Base-by-base conservation (phyloP, 1,140 invertebrate species). In the Planococcus citri region DNA sequence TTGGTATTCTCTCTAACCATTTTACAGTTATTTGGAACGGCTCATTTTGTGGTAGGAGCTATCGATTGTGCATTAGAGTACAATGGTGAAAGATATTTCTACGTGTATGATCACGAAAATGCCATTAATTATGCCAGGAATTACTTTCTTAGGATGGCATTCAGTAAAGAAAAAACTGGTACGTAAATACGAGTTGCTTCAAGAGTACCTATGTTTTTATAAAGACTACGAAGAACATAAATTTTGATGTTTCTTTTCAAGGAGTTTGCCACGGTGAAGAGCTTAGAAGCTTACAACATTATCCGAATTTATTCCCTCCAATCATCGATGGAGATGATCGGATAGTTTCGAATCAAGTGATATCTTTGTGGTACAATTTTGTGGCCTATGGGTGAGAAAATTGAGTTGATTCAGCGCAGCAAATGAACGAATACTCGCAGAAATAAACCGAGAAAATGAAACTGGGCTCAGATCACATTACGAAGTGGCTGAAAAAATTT, bases 281-380 rank as follows among this genome's bases (percentile, higher is more conserved):
- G 24, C 25, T 64, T 25, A 10, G 60, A 9, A 64, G 60, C 17
- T 64, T 64, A 64, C 60, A 64, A 64, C 60, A 64, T 17, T 64
- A 64, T 27, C 22, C 21, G 1, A 64, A 9, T 24, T 25, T 64
- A 25, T 64, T 64, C 9, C 60, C 60, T 24, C 60, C 60, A 64
- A 27, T 64, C 9, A 64, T 25, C 20, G 17, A 64, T 24, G 60
- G 60, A 24, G 22, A 25, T 4, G 60, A 64, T 17, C 10, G 22
- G 20, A 22, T 64, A 9, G 60, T 64, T 6, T 64, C 60, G 22
- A 21, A 64, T 64, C 60, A 64, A 27, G 21, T 64, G 25, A 27
- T 64, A 22, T 64, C 60, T 12, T 10, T 64, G 60, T 64, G 60
- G 60, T 64, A 64, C 22, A 64, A 64, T 25, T 64, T 64, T 25